A percentile compares a stretch with the other conserved stretches of the same genome.
phyloP scores from a whole-genome alignment of 1,140 invertebrate species.

The Drosophila teissieri region DNA sequence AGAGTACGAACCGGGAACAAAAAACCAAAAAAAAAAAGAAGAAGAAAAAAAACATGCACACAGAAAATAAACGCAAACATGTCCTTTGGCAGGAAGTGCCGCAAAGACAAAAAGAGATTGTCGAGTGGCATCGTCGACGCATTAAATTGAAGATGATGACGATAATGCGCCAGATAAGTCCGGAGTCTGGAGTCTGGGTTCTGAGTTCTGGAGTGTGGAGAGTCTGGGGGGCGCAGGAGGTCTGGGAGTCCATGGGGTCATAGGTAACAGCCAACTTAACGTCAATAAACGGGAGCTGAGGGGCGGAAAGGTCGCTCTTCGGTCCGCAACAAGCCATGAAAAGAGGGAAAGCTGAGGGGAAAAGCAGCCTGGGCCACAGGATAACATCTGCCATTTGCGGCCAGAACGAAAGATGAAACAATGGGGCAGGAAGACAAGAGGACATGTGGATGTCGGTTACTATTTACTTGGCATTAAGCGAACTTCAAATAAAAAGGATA shows the following conservation, averaged over 20 bases:
- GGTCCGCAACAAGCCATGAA: slow-evolving; percentile 76
- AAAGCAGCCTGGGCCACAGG: slow-evolving; percentile 30
- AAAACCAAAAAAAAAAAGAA: slow-evolving; percentile 11
- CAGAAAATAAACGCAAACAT: slow-evolving; percentile 44
- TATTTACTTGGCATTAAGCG: slow-evolving; percentile 82
- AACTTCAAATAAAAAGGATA: slow-evolving; percentile 83
- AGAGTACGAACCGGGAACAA: slow-evolving; percentile 42
- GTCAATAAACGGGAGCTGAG: slow-evolving; percentile 69
- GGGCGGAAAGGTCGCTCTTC: slow-evolving; percentile 28
- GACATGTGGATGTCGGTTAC: slow-evolving; percentile 44
- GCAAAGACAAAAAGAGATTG: slow-evolving; percentile 80
- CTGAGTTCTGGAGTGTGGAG: neutral
- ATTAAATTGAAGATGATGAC: slow-evolving; percentile 84
- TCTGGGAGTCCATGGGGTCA: slow-evolving; percentile 48
- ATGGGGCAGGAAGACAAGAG: slow-evolving; percentile 43
- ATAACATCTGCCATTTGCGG: slow-evolving; percentile 64
- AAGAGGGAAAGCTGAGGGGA: slow-evolving; percentile 39
- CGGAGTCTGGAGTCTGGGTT: neutral
- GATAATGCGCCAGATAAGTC: slow-evolving; percentile 80
- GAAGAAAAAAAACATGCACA: slow-evolving; percentile 21
- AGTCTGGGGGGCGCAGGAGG: neutral
- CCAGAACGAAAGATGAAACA: slow-evolving; percentile 66
- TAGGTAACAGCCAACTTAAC: slow-evolving; percentile 80
- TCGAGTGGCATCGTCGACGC: slow-evolving; percentile 78
- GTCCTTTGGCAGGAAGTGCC: slow-evolving; percentile 77